Percentiles rank a stretch among this genome's conserved stretches.
phyloP scores from a whole-genome alignment of 2,113 vertebrate genomes.

The Rhadina sibilatrix region DNA sequence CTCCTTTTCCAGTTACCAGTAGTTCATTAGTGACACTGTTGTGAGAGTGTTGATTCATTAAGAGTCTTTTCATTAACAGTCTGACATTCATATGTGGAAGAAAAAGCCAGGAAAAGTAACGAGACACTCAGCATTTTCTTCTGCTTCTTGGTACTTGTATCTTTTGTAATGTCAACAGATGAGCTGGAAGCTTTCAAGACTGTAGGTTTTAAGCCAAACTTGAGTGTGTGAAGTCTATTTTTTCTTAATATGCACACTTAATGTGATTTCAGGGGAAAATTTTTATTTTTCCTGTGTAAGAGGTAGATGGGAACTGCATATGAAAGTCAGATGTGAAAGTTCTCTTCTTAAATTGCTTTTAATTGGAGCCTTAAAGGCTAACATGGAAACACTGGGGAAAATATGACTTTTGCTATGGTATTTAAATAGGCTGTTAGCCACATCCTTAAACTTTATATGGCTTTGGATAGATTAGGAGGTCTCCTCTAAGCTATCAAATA shows the following conservation, averaged over 20 bases:
- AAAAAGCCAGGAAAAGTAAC: not conserved
- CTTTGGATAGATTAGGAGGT: conserved; percentile 38
- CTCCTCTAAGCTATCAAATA: conserved; percentile 34
- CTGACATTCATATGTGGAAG: not conserved
- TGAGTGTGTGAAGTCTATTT: not conserved
- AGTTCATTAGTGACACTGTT: conserved; percentile 49
- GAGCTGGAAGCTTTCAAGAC: not conserved
- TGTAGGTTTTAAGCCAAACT: not conserved
- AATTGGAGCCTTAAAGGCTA: conserved; percentile 17
- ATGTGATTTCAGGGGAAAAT: not conserved
- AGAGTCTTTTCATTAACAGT: conserved; percentile 34
- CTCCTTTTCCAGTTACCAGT: conserved; percentile 25
- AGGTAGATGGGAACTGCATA: not conserved
- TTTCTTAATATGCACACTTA: not conserved
- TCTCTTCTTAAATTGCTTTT: conserved; percentile 14
- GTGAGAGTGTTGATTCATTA: conserved; percentile 58
- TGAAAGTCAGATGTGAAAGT: not conserved
- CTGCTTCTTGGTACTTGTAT: not conserved
- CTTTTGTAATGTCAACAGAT: conserved; percentile 24
- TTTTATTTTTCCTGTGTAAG: not conserved
- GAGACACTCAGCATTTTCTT: not conserved
- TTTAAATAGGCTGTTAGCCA: conserved; percentile 50
- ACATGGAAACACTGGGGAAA: not conserved
- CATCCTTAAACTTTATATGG: conserved; percentile 39
- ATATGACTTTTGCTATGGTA: conserved; percentile 35